Conservation (phyloP, 2,113 vertebrate genomes). For the Psilopogon haemacephalus region DNA sequence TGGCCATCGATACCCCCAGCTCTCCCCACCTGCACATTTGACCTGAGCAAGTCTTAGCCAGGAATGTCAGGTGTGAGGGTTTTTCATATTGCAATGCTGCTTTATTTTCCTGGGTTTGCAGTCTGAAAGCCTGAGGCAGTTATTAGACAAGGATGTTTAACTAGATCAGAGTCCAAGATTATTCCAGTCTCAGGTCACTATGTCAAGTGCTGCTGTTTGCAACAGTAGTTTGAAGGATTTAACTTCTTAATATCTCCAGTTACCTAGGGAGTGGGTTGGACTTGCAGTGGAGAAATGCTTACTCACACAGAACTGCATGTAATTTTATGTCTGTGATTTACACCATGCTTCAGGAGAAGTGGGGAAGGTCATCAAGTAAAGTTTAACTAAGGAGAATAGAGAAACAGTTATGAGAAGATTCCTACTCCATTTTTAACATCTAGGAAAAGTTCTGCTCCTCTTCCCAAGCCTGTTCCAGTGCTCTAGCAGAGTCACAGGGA, state of each 20-base stretch:
- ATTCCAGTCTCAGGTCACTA: constrained; percentile 38
- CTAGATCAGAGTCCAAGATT: constrained; percentile 59
- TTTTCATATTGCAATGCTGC: not conserved
- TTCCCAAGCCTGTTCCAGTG: not conserved
- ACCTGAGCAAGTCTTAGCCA: not conserved
- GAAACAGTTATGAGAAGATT: not conserved
- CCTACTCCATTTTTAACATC: not conserved
- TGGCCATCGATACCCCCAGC: not conserved
- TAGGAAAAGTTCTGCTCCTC: not conserved
- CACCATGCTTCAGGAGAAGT: not conserved
- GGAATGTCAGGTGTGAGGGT: not conserved
- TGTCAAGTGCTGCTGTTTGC: constrained; percentile 63
- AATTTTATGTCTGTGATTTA: constrained; percentile 15
- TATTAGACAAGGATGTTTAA: constrained; percentile 58
- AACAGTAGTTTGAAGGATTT: constrained; percentile 60
- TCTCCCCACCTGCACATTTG: not conserved
- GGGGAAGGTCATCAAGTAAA: not conserved
- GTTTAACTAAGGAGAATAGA: not conserved
- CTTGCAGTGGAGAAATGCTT: not conserved
- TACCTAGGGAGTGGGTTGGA: not conserved
- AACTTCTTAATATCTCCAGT: constrained; percentile 33
- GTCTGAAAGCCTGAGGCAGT: constrained; percentile 34
- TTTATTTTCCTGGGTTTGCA: not conserved
- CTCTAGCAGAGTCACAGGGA: not conserved
- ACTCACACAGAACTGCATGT: not conserved